Conservation (phyloP, 2,888 invertebrate genomes). For the Listrodromus nycthemerus region DNA sequence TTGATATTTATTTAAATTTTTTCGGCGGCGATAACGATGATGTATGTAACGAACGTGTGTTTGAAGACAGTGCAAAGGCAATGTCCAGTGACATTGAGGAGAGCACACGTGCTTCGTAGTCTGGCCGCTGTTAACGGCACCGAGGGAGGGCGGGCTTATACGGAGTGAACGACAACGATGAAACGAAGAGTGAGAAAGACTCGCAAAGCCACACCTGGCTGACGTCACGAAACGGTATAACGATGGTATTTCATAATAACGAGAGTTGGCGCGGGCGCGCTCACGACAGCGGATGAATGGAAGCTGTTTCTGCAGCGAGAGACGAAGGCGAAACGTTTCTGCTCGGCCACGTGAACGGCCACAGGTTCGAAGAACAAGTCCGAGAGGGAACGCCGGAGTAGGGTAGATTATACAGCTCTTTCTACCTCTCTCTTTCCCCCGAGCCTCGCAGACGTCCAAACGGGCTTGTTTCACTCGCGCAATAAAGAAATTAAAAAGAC, state of each 20-base stretch:
- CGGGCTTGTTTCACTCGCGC: conserved; percentile 62
- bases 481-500: conserved; percentile 67
- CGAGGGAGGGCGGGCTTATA: neutral
- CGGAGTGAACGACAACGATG: conserved; percentile 26
- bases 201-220: conserved; percentile 66
- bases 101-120: conserved; percentile 28
- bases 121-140: neutral
- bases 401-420: neutral
- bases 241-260: conserved; percentile 68
- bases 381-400: conserved; percentile 25
- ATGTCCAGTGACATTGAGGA: conserved; percentile 32
- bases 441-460: conserved; percentile 41
- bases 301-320: conserved; percentile 38
- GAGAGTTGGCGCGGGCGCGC: conserved; percentile 52
- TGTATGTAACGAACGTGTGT: conserved; percentile 2
- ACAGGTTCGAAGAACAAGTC: conserved; percentile 53
- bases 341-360: conserved; percentile 43
- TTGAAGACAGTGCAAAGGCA: conserved; percentile 21
- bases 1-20: conserved; percentile 10
- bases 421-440: neutral
- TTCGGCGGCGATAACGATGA: neutral
- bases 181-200: conserved; percentile 35
- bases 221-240: conserved; percentile 68
- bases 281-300: conserved; percentile 57
- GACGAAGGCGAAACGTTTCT: conserved; percentile 48